These are phyloP conservation scores for Drosophila leontia DNA, from an alignment of 1,140 invertebrate species.

Conservation along the genomic window DNA sequence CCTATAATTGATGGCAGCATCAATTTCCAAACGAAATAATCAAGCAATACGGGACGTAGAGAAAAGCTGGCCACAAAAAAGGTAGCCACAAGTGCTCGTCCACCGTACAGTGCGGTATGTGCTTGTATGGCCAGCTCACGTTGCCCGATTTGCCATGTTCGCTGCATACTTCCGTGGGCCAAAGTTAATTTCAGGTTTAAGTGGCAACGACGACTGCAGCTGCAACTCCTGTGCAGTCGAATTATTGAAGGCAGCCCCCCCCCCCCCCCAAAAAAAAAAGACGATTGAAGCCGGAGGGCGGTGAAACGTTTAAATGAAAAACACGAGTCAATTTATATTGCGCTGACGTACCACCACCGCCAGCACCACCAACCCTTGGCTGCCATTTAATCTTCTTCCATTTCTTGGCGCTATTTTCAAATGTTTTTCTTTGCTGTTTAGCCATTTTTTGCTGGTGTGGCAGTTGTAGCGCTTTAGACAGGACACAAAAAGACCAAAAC, in stretches of 20 bases:
- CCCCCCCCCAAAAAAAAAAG: constrained; percentile 20
- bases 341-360: constrained; percentile 28
- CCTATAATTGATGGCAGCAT: constrained; percentile 78
- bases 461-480: constrained; percentile 44
- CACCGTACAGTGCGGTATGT: constrained; percentile 24
- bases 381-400: constrained; percentile 54
- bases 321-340: constrained; percentile 78
- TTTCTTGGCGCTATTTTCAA: constrained; percentile 67
- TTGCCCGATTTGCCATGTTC: constrained; percentile 45
- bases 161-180: constrained; percentile 66
- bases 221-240: constrained; percentile 54
- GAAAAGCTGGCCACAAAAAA: constrained; percentile 29
- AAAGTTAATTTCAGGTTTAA: constrained; percentile 79
- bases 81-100: constrained; percentile 19
- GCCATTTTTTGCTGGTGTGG: constrained; percentile 54
- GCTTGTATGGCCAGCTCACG: constrained; percentile 30
- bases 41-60: constrained; percentile 49
- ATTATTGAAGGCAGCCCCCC: constrained; percentile 62
- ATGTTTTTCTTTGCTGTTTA: constrained; percentile 66
- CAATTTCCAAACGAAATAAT: constrained; percentile 80
- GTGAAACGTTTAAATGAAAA: constrained; percentile 69
- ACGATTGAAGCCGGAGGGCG: constrained; percentile 19
- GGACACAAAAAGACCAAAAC: constrained; percentile 42
- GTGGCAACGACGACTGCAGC: constrained; percentile 54
- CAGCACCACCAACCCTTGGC: constrained; percentile 11